Evolutionary conservation across 2,113 vertebrate species (phyloP).

Genomic region (Okapia johnstoni): DNA sequence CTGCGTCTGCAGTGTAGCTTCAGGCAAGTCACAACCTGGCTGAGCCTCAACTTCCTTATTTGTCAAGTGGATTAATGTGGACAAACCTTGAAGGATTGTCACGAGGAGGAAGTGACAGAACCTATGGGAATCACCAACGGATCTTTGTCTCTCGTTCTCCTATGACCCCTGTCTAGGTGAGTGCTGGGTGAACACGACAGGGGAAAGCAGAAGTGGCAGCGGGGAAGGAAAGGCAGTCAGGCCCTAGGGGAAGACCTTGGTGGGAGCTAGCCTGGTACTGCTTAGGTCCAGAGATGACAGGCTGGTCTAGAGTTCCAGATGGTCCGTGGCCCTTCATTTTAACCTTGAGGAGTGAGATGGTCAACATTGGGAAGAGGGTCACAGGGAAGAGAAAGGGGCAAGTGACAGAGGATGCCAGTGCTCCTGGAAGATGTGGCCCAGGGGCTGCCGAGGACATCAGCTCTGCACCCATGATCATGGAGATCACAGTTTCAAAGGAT

Average conservation of each 20-base stretch:
- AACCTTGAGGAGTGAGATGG: background rate
- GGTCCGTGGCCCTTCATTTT: background rate
- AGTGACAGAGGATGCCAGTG: background rate
- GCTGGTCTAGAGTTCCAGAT: background rate
- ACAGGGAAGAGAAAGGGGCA: background rate
- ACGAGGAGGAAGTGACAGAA: background rate
- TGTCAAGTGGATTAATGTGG: background rate
- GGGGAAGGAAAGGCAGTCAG: too few relatives aligned
- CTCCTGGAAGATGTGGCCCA: background rate
- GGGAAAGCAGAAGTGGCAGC: background rate
- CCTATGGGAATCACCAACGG: background rate
- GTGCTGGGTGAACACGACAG: accelerated
- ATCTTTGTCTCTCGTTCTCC: background rate
- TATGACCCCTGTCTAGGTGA: background rate
- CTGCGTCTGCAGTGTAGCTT: background rate
- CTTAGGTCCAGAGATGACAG: background rate
- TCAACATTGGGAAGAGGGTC: background rate
- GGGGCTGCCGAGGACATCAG: accelerated
- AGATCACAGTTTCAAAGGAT: background rate
- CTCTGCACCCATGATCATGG: background rate
- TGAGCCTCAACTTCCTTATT: background rate
- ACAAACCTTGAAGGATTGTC: background rate
- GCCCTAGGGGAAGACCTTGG: background rate
- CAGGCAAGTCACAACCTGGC: background rate
- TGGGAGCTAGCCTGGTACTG: background rate